Percentiles rank a stretch among this genome's conserved stretches.
phyloP scores from a whole-genome alignment of 2,888 invertebrate genomes.

The Cantharis lateralis region DNA sequence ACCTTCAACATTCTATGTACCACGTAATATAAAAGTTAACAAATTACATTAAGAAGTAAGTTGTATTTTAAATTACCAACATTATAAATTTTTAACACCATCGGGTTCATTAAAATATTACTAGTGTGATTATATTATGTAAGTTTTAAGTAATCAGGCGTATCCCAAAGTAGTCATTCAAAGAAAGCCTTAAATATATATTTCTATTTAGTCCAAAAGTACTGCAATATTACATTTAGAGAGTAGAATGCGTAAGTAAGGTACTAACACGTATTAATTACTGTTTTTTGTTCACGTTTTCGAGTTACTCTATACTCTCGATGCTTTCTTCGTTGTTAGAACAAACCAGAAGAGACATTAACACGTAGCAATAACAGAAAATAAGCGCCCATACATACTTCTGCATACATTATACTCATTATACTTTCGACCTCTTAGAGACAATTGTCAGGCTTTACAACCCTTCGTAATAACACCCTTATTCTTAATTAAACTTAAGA shows the following conservation, averaged over 20 bases:
- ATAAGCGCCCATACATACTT: constrained; percentile 36
- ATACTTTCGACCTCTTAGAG: constrained; percentile 49
- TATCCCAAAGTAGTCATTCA: constrained; percentile 14
- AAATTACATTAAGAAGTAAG: background rate
- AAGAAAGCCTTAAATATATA: constrained; percentile 23
- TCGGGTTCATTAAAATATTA: background rate
- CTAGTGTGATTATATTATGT: background rate
- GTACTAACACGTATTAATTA: constrained; percentile 25
- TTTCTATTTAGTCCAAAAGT: constrained; percentile 31
- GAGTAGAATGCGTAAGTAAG: constrained; percentile 30
- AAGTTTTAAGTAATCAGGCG: background rate
- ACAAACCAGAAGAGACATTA: constrained; percentile 27
- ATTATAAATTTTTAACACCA: background rate
- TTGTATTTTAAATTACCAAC: background rate
- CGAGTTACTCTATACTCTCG: constrained; percentile 5
- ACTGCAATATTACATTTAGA: constrained; percentile 30
- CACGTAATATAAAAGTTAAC: background rate
- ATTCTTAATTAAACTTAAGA: constrained; percentile 54
- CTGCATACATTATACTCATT: constrained; percentile 49
- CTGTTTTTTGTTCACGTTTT: constrained; percentile 19
- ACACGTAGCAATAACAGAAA: constrained; percentile 33
- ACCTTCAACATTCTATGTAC: background rate
- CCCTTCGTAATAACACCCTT: constrained; percentile 49
- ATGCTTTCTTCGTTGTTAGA: constrained; percentile 12
- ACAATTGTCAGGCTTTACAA: constrained; percentile 50